Percentiles rank a stretch among this genome's conserved stretches.
These are phyloP conservation scores for Caenorhabditis macrosperma DNA, from an alignment of 2,888 invertebrate species.

Conservation along the genomic window DNA sequence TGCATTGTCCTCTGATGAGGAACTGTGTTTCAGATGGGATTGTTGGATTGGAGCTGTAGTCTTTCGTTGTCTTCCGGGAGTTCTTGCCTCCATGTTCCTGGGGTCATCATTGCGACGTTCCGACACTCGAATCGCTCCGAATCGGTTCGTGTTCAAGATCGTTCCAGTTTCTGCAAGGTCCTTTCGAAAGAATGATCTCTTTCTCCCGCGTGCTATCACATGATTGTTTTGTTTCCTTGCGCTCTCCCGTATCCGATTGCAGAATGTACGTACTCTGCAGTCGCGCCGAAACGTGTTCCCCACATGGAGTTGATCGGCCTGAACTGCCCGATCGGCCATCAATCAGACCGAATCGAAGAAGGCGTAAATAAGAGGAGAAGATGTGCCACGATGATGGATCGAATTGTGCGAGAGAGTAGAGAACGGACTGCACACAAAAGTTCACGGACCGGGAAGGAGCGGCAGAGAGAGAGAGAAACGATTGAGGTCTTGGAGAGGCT, in stretches of 20 bases:
- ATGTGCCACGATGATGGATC: constrained; percentile 19
- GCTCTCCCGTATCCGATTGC: constrained; percentile 23
- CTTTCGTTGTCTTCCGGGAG: no score
- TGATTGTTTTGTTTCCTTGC: constrained; percentile 42
- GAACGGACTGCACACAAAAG: constrained; percentile 16
- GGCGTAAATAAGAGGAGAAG: background rate
- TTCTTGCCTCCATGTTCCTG: no score
- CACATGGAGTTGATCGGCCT: constrained; percentile 50
- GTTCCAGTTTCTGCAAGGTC: constrained; percentile 13
- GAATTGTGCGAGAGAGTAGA: constrained; percentile 18
- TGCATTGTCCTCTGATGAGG: no score
- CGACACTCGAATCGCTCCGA: no score
- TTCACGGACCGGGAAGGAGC: background rate
- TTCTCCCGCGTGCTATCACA: constrained; percentile 46
- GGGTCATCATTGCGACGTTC: no score
- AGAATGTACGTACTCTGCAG: constrained; percentile 52
- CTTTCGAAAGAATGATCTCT: constrained; percentile 15
- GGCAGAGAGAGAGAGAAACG: background rate
- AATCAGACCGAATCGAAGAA: constrained; percentile 30
- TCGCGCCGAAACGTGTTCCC: constrained; percentile 50
- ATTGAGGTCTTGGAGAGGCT: background rate
- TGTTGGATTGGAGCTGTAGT: no score
- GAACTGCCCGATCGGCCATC: constrained; percentile 44
- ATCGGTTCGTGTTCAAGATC: constrained; percentile 8
- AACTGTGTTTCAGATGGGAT: no score